Conservation (phyloP, 2,113 vertebrate species). For the Stegastes partitus region DNA sequence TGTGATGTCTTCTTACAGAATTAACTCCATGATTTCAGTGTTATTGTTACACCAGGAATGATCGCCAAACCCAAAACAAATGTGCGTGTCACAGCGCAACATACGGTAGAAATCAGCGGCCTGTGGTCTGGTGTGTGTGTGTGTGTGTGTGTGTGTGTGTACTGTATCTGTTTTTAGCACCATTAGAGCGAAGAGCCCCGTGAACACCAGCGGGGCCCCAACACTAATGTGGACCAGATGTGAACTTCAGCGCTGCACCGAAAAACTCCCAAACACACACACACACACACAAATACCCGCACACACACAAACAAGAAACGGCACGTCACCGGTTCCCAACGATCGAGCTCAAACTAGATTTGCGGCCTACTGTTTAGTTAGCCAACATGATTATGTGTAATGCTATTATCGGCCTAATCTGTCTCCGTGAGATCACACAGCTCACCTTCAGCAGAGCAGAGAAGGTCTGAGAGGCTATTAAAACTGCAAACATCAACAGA, state of each 20-base stretch:
- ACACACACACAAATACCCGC: conserved; percentile 44
- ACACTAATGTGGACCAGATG: conserved; percentile 78
- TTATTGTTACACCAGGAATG: conserved; percentile 9
- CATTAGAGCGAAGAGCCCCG: conserved; percentile 62
- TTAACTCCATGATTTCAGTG: background rate
- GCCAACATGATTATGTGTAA: conserved; percentile 56
- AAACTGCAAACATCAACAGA: conserved; percentile 29
- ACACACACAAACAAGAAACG: conserved; percentile 44
- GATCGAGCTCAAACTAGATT: conserved; percentile 51
- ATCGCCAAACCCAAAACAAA: conserved; percentile 22
- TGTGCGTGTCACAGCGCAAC: conserved; percentile 45
- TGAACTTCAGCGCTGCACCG: conserved; percentile 61
- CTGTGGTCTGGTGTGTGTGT: conserved; percentile 14
- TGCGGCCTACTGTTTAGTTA: conserved; percentile 53
- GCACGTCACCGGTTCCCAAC: conserved; percentile 45
- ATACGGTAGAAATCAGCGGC: conserved; percentile 54
- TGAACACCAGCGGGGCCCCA: conserved; percentile 67
- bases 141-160: conserved; percentile 24
- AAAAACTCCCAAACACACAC: conserved; percentile 36
- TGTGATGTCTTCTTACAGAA: background rate
- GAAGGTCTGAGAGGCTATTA: conserved; percentile 46
- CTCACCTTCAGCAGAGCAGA: conserved; percentile 53
- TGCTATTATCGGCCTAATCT: conserved; percentile 62
- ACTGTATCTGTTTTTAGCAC: conserved; percentile 77
- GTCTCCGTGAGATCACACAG: conserved; percentile 50